A percentile compares a stretch with the other conserved stretches of the same genome.
Conservation (phyloP, 1,140 invertebrate species). For the Bilobella aurantiaca region DNA sequence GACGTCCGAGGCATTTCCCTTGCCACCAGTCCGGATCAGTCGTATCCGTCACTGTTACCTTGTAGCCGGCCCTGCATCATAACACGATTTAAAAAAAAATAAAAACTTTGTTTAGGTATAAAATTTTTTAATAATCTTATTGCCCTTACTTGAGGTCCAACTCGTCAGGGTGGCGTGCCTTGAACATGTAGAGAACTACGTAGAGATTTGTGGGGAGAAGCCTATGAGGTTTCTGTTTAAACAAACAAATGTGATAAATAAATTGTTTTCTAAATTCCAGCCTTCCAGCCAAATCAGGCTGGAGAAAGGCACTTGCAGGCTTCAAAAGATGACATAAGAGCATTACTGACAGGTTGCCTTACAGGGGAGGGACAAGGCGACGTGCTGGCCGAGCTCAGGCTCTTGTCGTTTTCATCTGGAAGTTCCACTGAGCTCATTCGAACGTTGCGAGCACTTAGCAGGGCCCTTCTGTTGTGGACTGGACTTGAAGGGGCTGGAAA, state of each 20-base stretch:
- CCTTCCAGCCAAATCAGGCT: too few relatives aligned
- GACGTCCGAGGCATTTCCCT: slow-evolving; percentile 79
- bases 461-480: slow-evolving; percentile 57
- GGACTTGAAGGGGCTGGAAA: slow-evolving; percentile 73
- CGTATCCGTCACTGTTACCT: slow-evolving; percentile 61
- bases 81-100: too few relatives aligned
- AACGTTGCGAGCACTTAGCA: slow-evolving; percentile 66
- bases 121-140: slow-evolving; percentile 11
- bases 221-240: slow-evolving; percentile 61
- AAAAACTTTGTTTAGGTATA: background rate
- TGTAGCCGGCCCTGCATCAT: slow-evolving; percentile 81
- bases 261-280: too few relatives aligned
- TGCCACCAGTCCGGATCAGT: slow-evolving; percentile 82
- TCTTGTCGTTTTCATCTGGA: slow-evolving; percentile 82
- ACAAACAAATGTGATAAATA: background rate
- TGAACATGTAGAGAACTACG: slow-evolving; percentile 90
- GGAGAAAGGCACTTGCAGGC: background rate
- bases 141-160: slow-evolving; percentile 70
- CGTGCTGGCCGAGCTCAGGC: slow-evolving; percentile 76
- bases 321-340: background rate
- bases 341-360: slow-evolving; percentile 33
- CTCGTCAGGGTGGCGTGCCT: slow-evolving; percentile 83
- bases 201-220: slow-evolving; percentile 82
- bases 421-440: slow-evolving; percentile 84
- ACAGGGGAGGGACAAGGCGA: slow-evolving; percentile 83